Base-by-base conservation (phyloP, 2,888 invertebrate genomes). In the Pimpla rufipes region DNA sequence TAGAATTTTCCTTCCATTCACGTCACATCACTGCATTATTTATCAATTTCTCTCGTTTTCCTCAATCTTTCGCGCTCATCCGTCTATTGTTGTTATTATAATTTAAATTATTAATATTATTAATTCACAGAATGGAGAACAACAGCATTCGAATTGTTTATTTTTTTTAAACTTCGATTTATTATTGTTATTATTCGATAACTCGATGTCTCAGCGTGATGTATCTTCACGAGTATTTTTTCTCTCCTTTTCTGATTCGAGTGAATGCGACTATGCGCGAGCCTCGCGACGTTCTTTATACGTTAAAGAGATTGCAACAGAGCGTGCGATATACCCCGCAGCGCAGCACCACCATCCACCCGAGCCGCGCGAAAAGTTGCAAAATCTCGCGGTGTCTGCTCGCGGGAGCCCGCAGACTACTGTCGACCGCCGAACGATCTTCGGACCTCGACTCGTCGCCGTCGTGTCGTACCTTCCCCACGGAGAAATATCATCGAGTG, bases 301-400 rank as follows among this genome's bases (percentile, higher is more conserved):
- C 66, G 73, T 79, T 79, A 37, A 77, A 77, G 79, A 73, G 52
- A 59, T 86, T 86, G 77, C 83, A 83, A 86, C 85, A 85, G 67
- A 79, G 13, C 59, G 13, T 18, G 47, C 50, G 73, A 59, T 47
- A 59, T 73, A 62, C 29, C 85, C 83, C 80, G 73, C 80, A 84
- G 76, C 80, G 73, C 80, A 84, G 76, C 59, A 52, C n/a, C 79
- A 13, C 37, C 64, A 50, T 67, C 67, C 42, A 67, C 66, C 40
- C 29, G 73, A 3, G 71, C 42, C 5, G n/a, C 47, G 55, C 18
- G 16, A 40, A 77, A 68, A 18, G 40, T 83, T 82, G 77, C 73
- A 76, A 70, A 83, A 85, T 59, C 42, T 70, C 57, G 57, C 62
- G 57, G 37, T 52, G 71, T 57, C 13, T 66, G 68, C 57, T 81